Evolutionary conservation across 2,113 vertebrate genomes (phyloP).

Genomic region (Hassar affinis): DNA sequence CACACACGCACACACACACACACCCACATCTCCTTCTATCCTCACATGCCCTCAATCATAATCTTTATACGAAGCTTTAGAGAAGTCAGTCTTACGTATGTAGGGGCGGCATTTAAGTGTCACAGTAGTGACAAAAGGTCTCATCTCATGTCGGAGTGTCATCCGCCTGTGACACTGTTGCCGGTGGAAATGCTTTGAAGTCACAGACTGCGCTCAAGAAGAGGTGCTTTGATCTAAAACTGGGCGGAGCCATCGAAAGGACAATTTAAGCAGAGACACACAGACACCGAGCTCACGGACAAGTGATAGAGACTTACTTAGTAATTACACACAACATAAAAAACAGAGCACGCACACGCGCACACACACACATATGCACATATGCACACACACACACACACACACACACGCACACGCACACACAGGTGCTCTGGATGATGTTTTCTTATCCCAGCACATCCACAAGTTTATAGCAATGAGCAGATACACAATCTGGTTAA

Average conservation of each 20-base stretch:
- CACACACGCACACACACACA: neutral
- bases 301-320: neutral
- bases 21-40: neutral
- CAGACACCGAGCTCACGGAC: neutral
- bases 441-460: neutral
- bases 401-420: neutral
- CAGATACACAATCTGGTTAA: neutral
- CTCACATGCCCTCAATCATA: neutral
- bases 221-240: neutral
- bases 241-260: neutral
- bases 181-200: neutral
- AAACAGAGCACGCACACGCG: neutral
- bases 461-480: constrained; percentile 12
- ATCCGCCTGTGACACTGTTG: neutral
- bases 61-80: neutral
- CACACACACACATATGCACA: neutral
- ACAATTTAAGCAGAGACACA: neutral
- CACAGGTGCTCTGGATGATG: neutral
- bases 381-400: neutral
- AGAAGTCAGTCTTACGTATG: neutral
- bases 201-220: neutral
- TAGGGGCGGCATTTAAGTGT: neutral
- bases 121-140: neutral
- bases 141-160: neutral
- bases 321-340: constrained; percentile 1